Base-by-base conservation (phyloP, 2,888 invertebrate species). In the Mermis nigrescens region DNA sequence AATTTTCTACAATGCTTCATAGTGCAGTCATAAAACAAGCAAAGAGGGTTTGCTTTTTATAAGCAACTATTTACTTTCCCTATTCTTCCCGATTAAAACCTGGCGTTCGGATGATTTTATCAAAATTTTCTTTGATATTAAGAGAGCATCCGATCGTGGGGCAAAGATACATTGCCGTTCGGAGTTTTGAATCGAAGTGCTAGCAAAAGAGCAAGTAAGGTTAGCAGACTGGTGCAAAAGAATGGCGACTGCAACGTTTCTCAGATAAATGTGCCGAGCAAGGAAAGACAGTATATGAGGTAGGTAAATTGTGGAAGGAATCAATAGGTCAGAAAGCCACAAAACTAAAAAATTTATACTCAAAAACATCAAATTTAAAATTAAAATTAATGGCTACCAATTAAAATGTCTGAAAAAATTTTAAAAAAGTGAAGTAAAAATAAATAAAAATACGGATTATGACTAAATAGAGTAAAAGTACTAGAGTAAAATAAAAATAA, bases 191-290 rank as follows among this genome's bases (percentile, higher is more conserved):
- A 48, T 12, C 7, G 4, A 12, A 24, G 12, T 7, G 63, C 63
- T 56, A 62, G 63, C 31, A 64, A 63, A 15, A 66, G 24, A 31
- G 56, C 19, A 22, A 54, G 62, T 46, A 67, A 67, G 65, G 80
- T 87, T 60, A 86, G 87, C 77, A 81, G 94, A 72, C 86, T 94
- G 62, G 87, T 95, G 66, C 88, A 90, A 78, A 95, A 95, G 76
- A 91, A 92, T 77, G 94, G 95, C 64, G 92, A 92, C 76, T 91
- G 91, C 77, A 95, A 95, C 78, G 87, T 95, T 66, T 86, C 88
- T 65, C 90, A 91, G 77, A 88, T 86, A 61, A 88, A 89, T 62
- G 90, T 95, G 19, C 65, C 65, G 0, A 65, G 66, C 38, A 64
- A 64, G 48, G 65, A 65, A 57, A 60, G 67, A 7, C 64, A 67